Base-by-base conservation (phyloP, 2,113 vertebrate species). In the Vimba vimba region DNA sequence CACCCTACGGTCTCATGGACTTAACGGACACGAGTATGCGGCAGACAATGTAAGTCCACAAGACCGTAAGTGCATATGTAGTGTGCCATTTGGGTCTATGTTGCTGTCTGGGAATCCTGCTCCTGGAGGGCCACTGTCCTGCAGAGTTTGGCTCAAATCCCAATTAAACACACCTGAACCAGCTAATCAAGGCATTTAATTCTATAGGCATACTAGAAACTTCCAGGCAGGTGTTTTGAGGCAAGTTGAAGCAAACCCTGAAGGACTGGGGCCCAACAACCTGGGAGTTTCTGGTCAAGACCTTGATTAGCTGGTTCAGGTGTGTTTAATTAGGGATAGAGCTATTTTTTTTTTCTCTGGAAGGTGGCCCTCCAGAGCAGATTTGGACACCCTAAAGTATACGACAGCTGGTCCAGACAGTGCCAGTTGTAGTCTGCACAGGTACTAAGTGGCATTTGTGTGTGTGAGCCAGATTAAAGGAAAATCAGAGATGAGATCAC, bases 381-480 rank as follows among this genome's bases (percentile, higher is more conserved):
- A 10, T n/a, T 6, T 43, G 9, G 4, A n/a, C 10, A 73, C 9
- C 21, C 19, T 73, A 30, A 66, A 69, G 79, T 60, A 60, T 23
- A 75, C 33, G 10, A 78, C 81, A 84, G 66, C 33, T 84, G 73
- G 79, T 77, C 39, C 43, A 59, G 59, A 11, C 47, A n/a, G 19
- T n/a, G n/a, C 11, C 30, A 83, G 23, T 39, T 83, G 64, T 33
- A 23, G 17, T 59, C 71, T 77, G 36, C 52, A 76, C 69, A 77
- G 82, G 52, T 50, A 52, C 69, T 57, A 25, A 68, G 66, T 27
- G 30, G 66, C 69, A 85, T 43, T 43, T 79, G 64, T 57, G 62
- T 76, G 68, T 19, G 23, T 75, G n/a, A 30, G 78, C 80, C 84
- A 88, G 78, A 74, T 82, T 12, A 66, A 79, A 75, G 57, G 27